Percentiles rank a stretch among this genome's conserved stretches.
Evolutionary conservation across 2,113 vertebrate species (phyloP).

Genomic region (Paradisaea rubra): DNA sequence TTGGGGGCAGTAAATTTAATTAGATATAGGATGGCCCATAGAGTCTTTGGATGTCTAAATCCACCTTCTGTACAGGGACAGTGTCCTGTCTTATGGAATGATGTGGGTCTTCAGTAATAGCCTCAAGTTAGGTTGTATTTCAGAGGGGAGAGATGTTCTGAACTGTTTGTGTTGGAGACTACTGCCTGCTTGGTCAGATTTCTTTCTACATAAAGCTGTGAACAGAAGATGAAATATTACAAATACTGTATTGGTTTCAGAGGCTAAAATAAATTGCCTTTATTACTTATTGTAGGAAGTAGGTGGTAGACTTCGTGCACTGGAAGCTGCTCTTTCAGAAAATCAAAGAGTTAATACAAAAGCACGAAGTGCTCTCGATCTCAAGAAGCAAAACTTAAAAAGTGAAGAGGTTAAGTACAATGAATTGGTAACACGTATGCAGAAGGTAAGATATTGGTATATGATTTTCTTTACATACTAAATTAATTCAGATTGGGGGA

Average conservation of each 20-base stretch:
- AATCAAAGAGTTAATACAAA: conserved; percentile 81
- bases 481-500: background rate
- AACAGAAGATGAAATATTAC: background rate
- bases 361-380: conserved; percentile 83
- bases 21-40: background rate
- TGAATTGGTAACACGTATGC: conserved; percentile 82
- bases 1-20: background rate
- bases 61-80: background rate
- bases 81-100: background rate
- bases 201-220: background rate
- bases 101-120: background rate
- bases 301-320: conserved; percentile 67
- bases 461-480: background rate
- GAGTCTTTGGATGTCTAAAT: background rate
- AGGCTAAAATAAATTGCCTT: background rate
- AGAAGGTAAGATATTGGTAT: conserved; percentile 73
- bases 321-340: conserved; percentile 81
- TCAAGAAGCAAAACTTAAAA: conserved; percentile 86
- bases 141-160: background rate
- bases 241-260: background rate
- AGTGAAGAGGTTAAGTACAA: conserved; percentile 81
- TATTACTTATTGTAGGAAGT: conserved; percentile 72
- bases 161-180: background rate
- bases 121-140: background rate
- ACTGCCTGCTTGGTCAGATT: background rate